Conservation (phyloP, 2,888 invertebrate species). For the Hybos culiciformis region DNA sequence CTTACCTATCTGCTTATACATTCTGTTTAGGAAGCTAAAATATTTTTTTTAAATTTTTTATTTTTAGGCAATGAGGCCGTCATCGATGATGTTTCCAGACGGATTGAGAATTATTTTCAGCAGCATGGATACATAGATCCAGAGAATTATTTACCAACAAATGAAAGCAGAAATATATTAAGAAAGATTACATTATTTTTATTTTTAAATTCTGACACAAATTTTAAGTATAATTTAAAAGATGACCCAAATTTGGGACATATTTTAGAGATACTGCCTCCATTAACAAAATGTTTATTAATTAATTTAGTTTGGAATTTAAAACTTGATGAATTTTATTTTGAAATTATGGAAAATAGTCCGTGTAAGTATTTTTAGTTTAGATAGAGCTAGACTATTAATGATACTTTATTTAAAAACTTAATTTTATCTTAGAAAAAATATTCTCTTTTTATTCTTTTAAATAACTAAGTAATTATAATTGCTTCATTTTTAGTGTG, state of each 20-base stretch:
- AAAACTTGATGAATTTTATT: conserved; percentile 22
- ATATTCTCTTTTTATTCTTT: too few relatives aligned
- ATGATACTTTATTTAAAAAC: too few relatives aligned
- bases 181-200: conserved; percentile 26
- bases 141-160: conserved; percentile 13
- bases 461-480: too few relatives aligned
- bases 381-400: too few relatives aligned
- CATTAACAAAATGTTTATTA: conserved; percentile 24
- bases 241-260: conserved; percentile 21
- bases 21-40: not conserved
- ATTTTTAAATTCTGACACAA: conserved; percentile 24
- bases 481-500: too few relatives aligned
- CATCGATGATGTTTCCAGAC: conserved; percentile 20
- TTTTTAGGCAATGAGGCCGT: conserved; percentile 22
- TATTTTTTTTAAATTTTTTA: not conserved
- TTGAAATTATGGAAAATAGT: conserved; percentile 21
- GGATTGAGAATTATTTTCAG: conserved; percentile 17
- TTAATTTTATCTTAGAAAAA: too few relatives aligned
- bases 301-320: conserved; percentile 23
- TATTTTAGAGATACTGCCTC: conserved; percentile 21
- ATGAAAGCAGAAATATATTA: conserved; percentile 13
- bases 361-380: too few relatives aligned
- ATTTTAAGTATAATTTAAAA: conserved; percentile 22
- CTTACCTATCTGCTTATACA: too few relatives aligned
- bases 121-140: conserved; percentile 16